Evolutionary conservation across 2,797 vertebrate species (phyloP), one percentile per base, ranked within the genome.

Genomic region (Peromyscus melanophrys): DNA sequence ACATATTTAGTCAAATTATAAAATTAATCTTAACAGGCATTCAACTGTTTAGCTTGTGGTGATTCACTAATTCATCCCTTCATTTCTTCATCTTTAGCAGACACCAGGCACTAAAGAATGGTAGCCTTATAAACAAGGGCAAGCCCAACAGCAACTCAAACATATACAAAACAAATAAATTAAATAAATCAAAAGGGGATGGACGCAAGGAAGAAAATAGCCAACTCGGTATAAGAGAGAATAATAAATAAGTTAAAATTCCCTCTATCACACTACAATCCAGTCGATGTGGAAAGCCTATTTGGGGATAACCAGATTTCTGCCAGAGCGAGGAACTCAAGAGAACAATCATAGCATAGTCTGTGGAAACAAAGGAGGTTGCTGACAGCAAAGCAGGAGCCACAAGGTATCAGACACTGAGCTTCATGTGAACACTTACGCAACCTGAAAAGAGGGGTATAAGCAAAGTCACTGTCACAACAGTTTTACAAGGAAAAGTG

Each of bases 231-330:
- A 49, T 37, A 59, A 69, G 27, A 85, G 2, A 92, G 73, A 92
- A 89, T 49, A 65, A 78, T 86, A 82, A 86, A n/a, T 65, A 87
- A 13, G 27, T 84, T 65, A 80, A 95, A 77, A 10, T 2, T 46
- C 40, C 89, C 31, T 81, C 21, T 19, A 65, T 63, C 73, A 87
- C 83, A 90, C 12, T 69, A 12, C 85, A 43, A 73, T 34, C 19
- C 69, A 75, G 59, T 67, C 31, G 6, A 65, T 37, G 7, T 94
- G 46, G 85, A 61, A 92, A 57, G 6, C 17, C 29, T 89, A 17
- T 78, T 59, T 87, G 23, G 43, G 17, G 89, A 96, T 37, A 94
- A n/a, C 11, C 59, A 57, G 16, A 57, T 69, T 95, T 93, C 37
- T 84, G 10, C 4, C 63, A n/a, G 12, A 84, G 46, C 31, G 82